Conservation (phyloP, 2,113 vertebrate genomes). For the Montifringilla adamsi region DNA sequence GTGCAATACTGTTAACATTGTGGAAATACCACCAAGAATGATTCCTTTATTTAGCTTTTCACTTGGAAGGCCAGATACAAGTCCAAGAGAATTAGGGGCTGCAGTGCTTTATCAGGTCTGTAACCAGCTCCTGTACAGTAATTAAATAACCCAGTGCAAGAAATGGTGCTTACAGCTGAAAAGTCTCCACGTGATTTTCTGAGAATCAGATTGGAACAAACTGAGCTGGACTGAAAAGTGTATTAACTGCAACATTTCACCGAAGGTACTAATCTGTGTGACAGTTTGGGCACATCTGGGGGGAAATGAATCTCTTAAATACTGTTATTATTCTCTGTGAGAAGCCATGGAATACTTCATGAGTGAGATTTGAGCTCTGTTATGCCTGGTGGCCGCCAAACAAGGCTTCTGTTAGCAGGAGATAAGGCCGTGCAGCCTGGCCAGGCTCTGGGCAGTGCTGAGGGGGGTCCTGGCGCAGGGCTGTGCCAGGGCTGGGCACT, state of each 20-base stretch:
- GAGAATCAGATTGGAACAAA: neutral
- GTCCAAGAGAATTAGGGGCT: neutral
- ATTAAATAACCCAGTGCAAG: neutral
- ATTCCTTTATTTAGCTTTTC: neutral
- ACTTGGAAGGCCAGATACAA: neutral
- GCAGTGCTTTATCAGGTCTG: neutral
- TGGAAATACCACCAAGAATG: neutral
- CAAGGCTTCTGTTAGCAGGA: neutral
- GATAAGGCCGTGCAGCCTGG: neutral
- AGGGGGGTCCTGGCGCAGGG: neutral
- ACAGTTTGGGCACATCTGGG: neutral
- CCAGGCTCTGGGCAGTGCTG: no score
- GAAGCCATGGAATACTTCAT: neutral
- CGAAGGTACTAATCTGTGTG: neutral
- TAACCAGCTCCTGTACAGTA: neutral
- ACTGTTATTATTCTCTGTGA: neutral
- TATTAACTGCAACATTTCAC: neutral
- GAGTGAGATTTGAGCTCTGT: neutral
- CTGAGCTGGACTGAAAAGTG: neutral
- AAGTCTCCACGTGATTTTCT: neutral
- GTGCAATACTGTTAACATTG: neutral
- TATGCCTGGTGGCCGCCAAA: neutral
- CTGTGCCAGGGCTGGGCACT: rapidly evolving
- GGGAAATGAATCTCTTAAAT: neutral
- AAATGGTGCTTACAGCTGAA: neutral